A percentile compares a stretch with the other conserved stretches of the same genome.
Evolutionary conservation across 35 echinoderm and acorn worm genomes (phyloP).

Genomic region (Eucidaris tribuloides): DNA sequence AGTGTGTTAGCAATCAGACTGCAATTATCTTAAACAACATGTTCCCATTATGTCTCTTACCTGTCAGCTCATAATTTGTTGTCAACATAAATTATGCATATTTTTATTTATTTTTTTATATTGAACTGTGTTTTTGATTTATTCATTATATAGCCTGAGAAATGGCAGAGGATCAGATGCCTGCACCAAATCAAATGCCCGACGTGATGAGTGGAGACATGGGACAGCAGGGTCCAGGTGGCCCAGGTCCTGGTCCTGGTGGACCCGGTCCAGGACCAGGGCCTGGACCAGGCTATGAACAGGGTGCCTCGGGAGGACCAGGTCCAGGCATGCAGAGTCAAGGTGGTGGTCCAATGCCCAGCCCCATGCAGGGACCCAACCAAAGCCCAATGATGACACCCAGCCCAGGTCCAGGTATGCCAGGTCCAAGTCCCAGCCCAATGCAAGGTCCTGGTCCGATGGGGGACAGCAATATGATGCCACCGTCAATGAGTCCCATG

Average conservation of each 20-base stretch:
- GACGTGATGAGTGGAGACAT: constrained; percentile 30
- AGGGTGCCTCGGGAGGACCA: background rate
- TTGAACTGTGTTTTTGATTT: background rate
- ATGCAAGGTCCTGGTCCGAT: constrained; percentile 69
- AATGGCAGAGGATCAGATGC: constrained; percentile 47
- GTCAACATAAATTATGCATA: too few species aligned
- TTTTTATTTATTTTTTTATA: too few species aligned
- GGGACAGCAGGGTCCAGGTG: constrained; percentile 4
- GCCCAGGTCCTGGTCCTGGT: background rate
- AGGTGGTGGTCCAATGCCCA: constrained; percentile 37
- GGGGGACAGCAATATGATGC: constrained; percentile 22
- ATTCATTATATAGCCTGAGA: background rate
- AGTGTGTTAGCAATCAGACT: too few species aligned
- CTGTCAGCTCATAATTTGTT: too few species aligned
- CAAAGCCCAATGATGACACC: constrained; percentile 42
- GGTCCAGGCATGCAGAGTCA: constrained; percentile 13
- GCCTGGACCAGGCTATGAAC: constrained; percentile 4
- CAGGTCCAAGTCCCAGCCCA: constrained; percentile 51
- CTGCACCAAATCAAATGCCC: constrained; percentile 49
- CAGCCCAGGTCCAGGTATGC: constrained; percentile 49
- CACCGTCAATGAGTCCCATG: constrained; percentile 23
- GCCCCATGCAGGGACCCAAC: constrained; percentile 47
- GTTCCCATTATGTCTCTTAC: too few species aligned
- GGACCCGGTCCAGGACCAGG: constrained; percentile 6
- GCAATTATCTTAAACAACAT: too few species aligned